Evolutionary conservation across 2,113 vertebrate genomes (phyloP), one percentile per base, ranked within the genome.

Genomic region (Pseudopodoces humilis): DNA sequence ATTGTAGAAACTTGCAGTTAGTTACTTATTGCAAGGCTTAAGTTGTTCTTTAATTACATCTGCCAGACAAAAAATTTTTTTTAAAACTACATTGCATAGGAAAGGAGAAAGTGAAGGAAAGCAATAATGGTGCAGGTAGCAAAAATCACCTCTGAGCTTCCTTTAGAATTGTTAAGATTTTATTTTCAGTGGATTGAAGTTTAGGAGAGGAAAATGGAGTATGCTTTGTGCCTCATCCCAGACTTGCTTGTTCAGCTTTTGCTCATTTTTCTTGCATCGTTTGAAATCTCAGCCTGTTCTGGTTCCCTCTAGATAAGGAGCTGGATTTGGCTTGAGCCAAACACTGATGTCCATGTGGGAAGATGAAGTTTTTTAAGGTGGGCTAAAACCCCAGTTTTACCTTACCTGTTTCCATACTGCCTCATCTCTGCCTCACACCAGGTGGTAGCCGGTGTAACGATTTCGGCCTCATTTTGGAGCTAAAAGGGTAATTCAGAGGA

Each of bases 1-100:
- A 67, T 5, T 90, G 63, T 28, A 83, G 82, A 86, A 93, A 90
- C 87, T 74, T 77, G 59, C 82, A 87, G 60, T 94, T 89, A 89
- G 64, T 94, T 89, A 47, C 37, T 87, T 92, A 44, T 3, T 92
- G 86, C 39, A 50, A 55, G 82, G 25, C 58, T 91, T 86, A 76
- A 79, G 74, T 71, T 76, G 78, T 68, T 82, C 52, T 74, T 87
- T 90, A 86, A 67, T 94, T 88, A 43, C 6, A 27, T 81, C 39
- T 86, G 27, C 33, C 46, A 44, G 90, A 67, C 39, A 53, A 53
- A 79, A 83, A 65, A 13, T 19, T 77, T 68, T 52, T 75, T 81
- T 86, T 41, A 56, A 78, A 70, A 60, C 78, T 46, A 18, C n/a
- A 30, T 72, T 52, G 23, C 1, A 0, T 27, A 74, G 44, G 59